Percentiles rank a stretch among this genome's conserved stretches.
Conservation (phyloP, 2,113 vertebrate genomes). For the Hippopotamus amphibius region DNA sequence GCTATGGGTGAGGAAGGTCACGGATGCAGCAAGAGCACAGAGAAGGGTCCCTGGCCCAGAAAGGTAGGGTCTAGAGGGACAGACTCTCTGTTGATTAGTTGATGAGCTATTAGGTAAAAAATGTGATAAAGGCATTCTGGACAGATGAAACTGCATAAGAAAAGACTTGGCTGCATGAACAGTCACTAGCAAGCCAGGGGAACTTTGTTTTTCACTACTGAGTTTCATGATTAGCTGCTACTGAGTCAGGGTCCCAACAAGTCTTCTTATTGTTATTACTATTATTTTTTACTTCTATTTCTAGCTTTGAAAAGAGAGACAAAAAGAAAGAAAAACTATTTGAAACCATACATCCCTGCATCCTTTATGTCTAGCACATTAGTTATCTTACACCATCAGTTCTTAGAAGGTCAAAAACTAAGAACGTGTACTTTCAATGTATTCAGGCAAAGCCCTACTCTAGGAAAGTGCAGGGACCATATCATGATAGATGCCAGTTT, state of each 20-base stretch:
- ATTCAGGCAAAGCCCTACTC: not conserved
- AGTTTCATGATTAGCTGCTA: not conserved
- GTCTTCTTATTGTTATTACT: not conserved
- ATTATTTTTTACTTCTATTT: not conserved
- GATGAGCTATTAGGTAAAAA: not conserved
- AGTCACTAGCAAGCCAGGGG: accelerated
- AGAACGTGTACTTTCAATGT: not conserved
- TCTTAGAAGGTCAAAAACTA: not conserved
- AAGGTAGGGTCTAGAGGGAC: not conserved
- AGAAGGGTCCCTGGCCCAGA: not conserved
- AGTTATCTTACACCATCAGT: not conserved
- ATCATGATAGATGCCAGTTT: not conserved
- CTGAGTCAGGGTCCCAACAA: not conserved
- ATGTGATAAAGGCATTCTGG: not conserved
- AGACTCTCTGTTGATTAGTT: not conserved
- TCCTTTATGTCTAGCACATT: not conserved
- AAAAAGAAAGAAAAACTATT: not conserved
- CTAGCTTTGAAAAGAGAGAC: not conserved
- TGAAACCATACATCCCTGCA: not conserved
- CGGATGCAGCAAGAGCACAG: not conserved
- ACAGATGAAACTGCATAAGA: not conserved
- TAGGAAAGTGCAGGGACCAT: not conserved
- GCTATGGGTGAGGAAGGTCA: not conserved
- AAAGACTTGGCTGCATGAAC: not conserved
- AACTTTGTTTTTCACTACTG: no score